A percentile compares a stretch with the other conserved stretches of the same genome.
Conservation (phyloP, 2,888 invertebrate genomes). For the Diadegma fenestrale region DNA sequence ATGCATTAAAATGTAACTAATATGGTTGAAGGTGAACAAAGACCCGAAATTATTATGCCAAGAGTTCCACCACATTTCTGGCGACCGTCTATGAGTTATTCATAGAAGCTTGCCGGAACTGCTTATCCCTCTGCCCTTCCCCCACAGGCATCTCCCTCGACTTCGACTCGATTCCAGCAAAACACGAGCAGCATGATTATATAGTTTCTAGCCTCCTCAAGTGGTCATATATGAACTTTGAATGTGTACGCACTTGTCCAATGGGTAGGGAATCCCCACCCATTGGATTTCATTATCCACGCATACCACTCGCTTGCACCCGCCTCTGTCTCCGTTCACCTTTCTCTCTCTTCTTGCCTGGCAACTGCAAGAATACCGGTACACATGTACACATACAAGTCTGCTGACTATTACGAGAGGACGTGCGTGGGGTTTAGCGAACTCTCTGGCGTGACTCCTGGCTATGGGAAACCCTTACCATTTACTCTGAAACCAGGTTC, state of each 20-base stretch:
- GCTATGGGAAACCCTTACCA: slow-evolving; percentile 27
- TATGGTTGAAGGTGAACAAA: background rate
- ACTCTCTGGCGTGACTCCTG: slow-evolving; percentile 58
- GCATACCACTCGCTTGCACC: slow-evolving; percentile 45
- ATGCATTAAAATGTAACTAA: slow-evolving; percentile 19
- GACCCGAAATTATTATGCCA: slow-evolving; percentile 74
- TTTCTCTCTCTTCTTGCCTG: slow-evolving; percentile 59
- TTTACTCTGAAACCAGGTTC: background rate
- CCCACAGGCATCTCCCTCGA: slow-evolving; percentile 18
- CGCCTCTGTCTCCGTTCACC: slow-evolving; percentile 22
- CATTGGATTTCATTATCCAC: slow-evolving; percentile 60
- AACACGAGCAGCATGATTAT: slow-evolving; percentile 54
- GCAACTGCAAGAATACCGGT: slow-evolving; percentile 57
- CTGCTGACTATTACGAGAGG: slow-evolving; percentile 48
- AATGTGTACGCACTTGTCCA: slow-evolving; percentile 38
- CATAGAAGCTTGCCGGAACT: slow-evolving; percentile 51
- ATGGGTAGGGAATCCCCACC: slow-evolving; percentile 17
- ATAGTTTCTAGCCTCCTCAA: slow-evolving; percentile 34
- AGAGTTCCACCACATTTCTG: slow-evolving; percentile 61
- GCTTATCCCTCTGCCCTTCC: slow-evolving; percentile 21
- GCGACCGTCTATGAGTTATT: slow-evolving; percentile 72
- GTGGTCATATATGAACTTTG: slow-evolving; percentile 21
- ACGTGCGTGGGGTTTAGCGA: slow-evolving; percentile 64
- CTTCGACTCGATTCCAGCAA: slow-evolving; percentile 27
- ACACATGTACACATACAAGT: slow-evolving; percentile 31